Percentiles rank a stretch among this genome's conserved stretches.
Evolutionary conservation across 2,113 vertebrate species (phyloP).

Genomic region (Brachirus orientalis): DNA sequence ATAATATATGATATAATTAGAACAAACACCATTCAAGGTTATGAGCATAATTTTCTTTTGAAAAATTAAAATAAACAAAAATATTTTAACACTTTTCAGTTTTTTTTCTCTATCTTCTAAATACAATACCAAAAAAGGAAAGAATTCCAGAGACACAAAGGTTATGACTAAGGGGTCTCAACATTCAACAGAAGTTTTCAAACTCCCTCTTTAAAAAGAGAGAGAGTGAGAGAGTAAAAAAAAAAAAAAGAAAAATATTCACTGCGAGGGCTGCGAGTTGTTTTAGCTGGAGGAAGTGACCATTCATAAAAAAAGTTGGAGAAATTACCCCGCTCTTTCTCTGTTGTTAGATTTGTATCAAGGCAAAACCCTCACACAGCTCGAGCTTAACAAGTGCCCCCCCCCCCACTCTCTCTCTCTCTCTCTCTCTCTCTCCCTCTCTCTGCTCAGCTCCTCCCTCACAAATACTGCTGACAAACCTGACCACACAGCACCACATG

Average conservation of each 20-base stretch:
- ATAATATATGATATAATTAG: conserved; percentile 1
- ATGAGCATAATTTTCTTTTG: background rate
- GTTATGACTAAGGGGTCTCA: background rate
- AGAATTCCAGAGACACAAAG: background rate
- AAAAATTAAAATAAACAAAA: background rate
- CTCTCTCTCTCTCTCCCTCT: conserved; percentile 25
- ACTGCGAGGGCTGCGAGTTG: conserved; percentile 46
- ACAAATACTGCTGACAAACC: conserved; percentile 46
- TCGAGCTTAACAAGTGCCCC: conserved; percentile 60
- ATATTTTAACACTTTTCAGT: background rate
- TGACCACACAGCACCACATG: conserved; percentile 81
- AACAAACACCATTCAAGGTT: background rate
- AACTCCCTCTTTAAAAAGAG: conserved; percentile 5
- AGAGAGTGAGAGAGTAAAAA: background rate
- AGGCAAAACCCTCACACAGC: conserved; percentile 65
- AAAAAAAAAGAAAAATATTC: conserved; percentile 22
- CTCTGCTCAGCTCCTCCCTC: conserved; percentile 30
- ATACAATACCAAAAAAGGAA: background rate
- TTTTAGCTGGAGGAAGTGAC: conserved; percentile 69
- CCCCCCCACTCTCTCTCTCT: conserved; percentile 12
- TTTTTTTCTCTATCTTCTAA: background rate
- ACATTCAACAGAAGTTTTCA: background rate
- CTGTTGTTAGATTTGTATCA: conserved; percentile 77
- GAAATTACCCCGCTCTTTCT: conserved; percentile 53
- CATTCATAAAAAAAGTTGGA: conserved; percentile 72